Percentiles rank a stretch among this genome's conserved stretches.
Conservation (phyloP, 2,797 vertebrate species). For the Hydrophis major region DNA sequence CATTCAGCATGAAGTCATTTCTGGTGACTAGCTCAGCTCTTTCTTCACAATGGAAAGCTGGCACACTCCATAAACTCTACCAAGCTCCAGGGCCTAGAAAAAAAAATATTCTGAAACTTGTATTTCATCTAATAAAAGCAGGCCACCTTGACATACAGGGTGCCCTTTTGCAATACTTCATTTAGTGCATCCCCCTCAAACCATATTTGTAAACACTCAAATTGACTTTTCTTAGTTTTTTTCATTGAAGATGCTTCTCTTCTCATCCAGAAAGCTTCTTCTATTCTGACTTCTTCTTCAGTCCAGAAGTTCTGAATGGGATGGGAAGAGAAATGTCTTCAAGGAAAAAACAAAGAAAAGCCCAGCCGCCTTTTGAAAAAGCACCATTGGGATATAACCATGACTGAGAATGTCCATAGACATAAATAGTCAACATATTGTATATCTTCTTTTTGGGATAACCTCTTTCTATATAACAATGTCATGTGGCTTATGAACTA, state of each 20-base stretch:
- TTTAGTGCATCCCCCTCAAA: not conserved
- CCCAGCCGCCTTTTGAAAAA: not conserved
- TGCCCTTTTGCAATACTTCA: not conserved
- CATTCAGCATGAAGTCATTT: not conserved
- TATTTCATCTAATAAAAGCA: not conserved
- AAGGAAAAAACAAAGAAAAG: not conserved
- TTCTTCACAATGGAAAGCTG: not conserved
- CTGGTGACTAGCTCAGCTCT: not conserved
- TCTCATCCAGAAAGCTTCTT: not conserved
- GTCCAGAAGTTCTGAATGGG: not conserved
- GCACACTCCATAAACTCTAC: not conserved
- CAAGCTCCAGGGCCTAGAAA: not conserved
- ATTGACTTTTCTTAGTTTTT: not conserved
- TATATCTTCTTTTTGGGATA: not conserved
- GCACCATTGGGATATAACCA: not conserved
- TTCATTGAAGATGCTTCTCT: not conserved
- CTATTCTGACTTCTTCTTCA: not conserved
- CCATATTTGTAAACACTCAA: not conserved
- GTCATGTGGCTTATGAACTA: not conserved
- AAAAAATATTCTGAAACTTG: not conserved
- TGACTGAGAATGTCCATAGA: not conserved
- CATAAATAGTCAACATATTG: not conserved
- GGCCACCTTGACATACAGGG: not conserved
- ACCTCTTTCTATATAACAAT: not conserved
- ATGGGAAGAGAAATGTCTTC: not conserved